These are phyloP conservation scores for Tiliqua scincoides DNA, from an alignment of 2,113 vertebrate species.

Conservation along the genomic window DNA sequence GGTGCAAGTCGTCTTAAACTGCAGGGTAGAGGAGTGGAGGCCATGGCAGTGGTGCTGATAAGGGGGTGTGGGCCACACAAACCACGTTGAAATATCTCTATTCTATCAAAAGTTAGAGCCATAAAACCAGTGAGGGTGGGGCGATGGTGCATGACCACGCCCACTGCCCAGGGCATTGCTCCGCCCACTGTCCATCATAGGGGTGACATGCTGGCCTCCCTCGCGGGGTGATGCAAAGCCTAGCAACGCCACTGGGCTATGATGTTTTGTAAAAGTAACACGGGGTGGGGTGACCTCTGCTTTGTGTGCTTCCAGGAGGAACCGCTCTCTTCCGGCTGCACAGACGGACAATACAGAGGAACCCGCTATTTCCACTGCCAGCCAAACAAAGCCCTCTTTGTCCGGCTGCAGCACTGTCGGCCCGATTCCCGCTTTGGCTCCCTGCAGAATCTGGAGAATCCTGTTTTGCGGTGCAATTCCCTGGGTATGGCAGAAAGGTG, in stretches of 20 bases:
- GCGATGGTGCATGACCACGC: no score
- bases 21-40: background rate
- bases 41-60: no score
- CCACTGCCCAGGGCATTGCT: no score
- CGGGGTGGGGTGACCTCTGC: background rate
- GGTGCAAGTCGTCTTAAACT: background rate
- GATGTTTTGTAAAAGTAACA: background rate
- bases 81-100: no score
- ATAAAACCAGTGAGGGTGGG: no score
- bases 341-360: conserved; percentile 81
- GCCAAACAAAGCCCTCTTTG: conserved; percentile 82
- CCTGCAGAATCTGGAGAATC: conserved; percentile 77
- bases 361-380: conserved; percentile 81
- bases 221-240: no score
- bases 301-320: conserved; percentile 73
- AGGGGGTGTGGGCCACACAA: no score
- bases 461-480: conserved; percentile 84
- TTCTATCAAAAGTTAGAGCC: no score
- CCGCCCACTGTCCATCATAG: no score
- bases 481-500: conserved; percentile 68
- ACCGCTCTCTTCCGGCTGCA: conserved; percentile 75
- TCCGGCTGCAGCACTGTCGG: conserved; percentile 80
- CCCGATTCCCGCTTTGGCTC: conserved; percentile 82
- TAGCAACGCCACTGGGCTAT: no score
- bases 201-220: no score